phyloP scores from a whole-genome alignment of 2,888 invertebrate species.

The Melieria crassipennis region DNA sequence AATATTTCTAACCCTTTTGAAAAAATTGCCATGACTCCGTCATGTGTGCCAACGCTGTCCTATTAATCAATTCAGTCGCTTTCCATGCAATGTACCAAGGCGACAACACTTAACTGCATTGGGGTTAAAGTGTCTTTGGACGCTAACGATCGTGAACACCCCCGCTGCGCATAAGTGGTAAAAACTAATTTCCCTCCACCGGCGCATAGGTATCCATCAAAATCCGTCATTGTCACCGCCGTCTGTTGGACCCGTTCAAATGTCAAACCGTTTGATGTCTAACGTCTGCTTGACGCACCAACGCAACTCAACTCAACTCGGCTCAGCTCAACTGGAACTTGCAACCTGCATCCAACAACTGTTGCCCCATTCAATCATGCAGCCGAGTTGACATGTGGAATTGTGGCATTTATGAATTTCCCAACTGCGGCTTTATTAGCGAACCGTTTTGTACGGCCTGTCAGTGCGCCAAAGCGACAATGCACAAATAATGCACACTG shows the following conservation, averaged over 20 bases:
- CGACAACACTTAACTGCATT: too few species aligned
- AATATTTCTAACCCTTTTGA: too few species aligned
- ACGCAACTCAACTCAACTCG: neutral
- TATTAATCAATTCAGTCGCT: too few species aligned
- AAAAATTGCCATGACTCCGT: too few species aligned
- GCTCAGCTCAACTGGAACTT: neutral
- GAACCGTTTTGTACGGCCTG: constrained; percentile 22
- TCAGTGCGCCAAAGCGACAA: constrained; percentile 14
- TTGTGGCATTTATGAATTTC: neutral
- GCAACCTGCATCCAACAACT: constrained; percentile 41
- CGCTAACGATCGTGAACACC: too few species aligned
- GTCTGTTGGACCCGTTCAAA: constrained; percentile 32
- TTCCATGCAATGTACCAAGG: too few species aligned
- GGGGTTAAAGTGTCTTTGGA: too few species aligned
- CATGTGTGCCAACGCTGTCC: too few species aligned
- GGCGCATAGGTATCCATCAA: constrained; percentile 34
- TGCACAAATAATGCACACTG: constrained; percentile 26
- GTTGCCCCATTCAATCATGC: constrained; percentile 42
- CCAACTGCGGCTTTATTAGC: constrained; percentile 21
- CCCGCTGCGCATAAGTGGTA: too few species aligned
- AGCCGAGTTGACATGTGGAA: constrained; percentile 36
- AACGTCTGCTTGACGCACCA: constrained; percentile 13
- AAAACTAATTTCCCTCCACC: too few species aligned
- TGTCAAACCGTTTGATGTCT: constrained; percentile 28
- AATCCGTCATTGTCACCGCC: constrained; percentile 43